Conservation (phyloP, 2,888 invertebrate species). For the Oligia fasciuncula region DNA sequence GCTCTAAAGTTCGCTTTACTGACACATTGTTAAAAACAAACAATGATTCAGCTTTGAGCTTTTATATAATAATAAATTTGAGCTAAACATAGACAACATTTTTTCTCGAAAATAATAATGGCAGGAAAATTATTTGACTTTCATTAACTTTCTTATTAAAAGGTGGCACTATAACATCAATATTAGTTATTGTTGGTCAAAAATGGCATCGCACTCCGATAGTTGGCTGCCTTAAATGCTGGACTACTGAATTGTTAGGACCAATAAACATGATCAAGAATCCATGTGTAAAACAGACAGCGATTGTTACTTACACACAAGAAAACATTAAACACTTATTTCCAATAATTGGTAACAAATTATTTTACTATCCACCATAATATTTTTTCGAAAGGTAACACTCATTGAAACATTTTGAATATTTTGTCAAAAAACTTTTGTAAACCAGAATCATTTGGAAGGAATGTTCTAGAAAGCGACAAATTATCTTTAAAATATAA, state of each 20-base stretch:
- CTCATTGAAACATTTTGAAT: background rate
- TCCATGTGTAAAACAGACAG: constrained; percentile 1
- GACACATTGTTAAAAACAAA: background rate
- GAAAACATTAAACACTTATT: constrained; percentile 25
- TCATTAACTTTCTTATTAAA: background rate
- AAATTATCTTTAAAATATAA: constrained; percentile 23
- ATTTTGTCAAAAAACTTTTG: constrained; percentile 16
- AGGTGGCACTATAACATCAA: background rate
- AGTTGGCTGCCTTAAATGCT: background rate
- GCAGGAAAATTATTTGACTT: background rate
- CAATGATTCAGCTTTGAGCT: constrained; percentile 16
- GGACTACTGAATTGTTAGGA: background rate
- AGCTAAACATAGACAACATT: background rate
- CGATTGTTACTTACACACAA: background rate
- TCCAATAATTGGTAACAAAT: constrained; percentile 22
- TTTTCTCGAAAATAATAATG: background rate
- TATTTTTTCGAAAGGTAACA: constrained; percentile 22
- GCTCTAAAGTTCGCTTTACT: background rate
- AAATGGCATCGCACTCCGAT: background rate
- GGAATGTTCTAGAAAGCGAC: constrained; percentile 57
- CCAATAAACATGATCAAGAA: constrained; percentile 2
- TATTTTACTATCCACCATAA: constrained; percentile 30
- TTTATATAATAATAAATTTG: constrained; percentile 5
- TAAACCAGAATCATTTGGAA: constrained; percentile 25
- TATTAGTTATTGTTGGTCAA: background rate